Conservation (phyloP, 1,140 invertebrate species). For the Leucophenga varia region DNA sequence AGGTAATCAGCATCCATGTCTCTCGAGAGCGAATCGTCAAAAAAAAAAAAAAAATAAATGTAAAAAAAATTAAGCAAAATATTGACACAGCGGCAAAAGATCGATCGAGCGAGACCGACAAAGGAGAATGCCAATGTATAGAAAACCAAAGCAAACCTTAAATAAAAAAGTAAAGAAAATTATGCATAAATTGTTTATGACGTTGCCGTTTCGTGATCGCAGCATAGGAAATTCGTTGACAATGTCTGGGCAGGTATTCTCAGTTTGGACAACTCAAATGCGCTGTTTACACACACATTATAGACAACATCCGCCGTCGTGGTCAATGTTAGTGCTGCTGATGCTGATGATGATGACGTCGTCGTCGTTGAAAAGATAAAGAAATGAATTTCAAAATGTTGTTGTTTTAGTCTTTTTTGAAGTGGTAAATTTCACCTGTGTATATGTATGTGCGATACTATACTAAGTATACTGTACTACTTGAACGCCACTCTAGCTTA, state of each 20-base stretch:
- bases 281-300: constrained; percentile 46
- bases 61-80: constrained; percentile 36
- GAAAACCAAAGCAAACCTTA: not conserved
- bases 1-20: constrained; percentile 37
- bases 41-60: too few relatives aligned
- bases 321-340: constrained; percentile 6
- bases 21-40: too few relatives aligned
- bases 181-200: constrained; percentile 34
- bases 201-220: constrained; percentile 40
- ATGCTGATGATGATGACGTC: constrained; percentile 19
- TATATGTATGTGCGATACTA: constrained; percentile 21
- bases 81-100: constrained; percentile 49
- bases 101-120: constrained; percentile 7
- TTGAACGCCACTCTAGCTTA: too few relatives aligned
- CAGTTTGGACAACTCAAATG: too few relatives aligned
- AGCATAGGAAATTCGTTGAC: constrained; percentile 8
- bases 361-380: not conserved
- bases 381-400: constrained; percentile 44
- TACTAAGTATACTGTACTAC: too few relatives aligned
- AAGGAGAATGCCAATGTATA: constrained; percentile 23
- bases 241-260: too few relatives aligned
- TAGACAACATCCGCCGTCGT: constrained; percentile 35
- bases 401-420: constrained; percentile 50
- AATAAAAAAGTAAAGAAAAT: constrained; percentile 5
- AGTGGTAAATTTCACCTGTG: constrained; percentile 54